Evolutionary conservation across 1,140 invertebrate species (phyloP), one percentile per base, ranked within the genome.

Genomic region (Apis florea): DNA sequence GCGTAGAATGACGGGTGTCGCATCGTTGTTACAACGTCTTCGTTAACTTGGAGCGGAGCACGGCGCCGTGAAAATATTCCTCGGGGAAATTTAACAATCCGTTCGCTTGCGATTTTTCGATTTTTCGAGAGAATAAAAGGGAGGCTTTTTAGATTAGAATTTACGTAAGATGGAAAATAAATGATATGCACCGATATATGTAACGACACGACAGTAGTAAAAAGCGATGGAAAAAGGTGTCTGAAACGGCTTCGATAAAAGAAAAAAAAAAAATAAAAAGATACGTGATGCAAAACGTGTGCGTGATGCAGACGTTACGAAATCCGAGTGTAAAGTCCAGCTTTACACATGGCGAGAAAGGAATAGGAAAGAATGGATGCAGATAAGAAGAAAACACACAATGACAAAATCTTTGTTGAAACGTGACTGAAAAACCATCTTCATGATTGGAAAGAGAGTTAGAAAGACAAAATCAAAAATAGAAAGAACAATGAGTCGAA

Each of bases 261-360:
- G 17, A 19, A 40, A 40, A 40, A 40, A 6, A 40, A 49, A 10
- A 21, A 53, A 53, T 8, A 54, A 63, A 40, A 17, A 19, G 40
- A 12, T 40, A 40, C 19, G 47, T 15, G n/a, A 61, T 24, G 26
- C 26, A 58, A n/a, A 77, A 68, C 75, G 51, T 47, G 11, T 17
- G 31, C 0, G 31, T 3, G n/a, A n/a, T 4, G 53, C 13, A 11
- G 51, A n/a, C n/a, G 75, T 78, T 78, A 78, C 64, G 75, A 69
- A 68, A 78, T 68, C n/a, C 64, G 6, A 21, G 53, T 59, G 19
- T 54, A 26, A 78, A 76, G 74, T 66, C 63, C 61, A 40, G 19
- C 21, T 9, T n/a, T 64, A 9, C 51, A 21, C 51, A 51, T 54
- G 21, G 21, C 47, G n/a, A 69, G 47, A 13, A 40, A 49, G 24